Evolutionary conservation across 2,797 vertebrate species (phyloP).

Genomic region (Poecile montanus): DNA sequence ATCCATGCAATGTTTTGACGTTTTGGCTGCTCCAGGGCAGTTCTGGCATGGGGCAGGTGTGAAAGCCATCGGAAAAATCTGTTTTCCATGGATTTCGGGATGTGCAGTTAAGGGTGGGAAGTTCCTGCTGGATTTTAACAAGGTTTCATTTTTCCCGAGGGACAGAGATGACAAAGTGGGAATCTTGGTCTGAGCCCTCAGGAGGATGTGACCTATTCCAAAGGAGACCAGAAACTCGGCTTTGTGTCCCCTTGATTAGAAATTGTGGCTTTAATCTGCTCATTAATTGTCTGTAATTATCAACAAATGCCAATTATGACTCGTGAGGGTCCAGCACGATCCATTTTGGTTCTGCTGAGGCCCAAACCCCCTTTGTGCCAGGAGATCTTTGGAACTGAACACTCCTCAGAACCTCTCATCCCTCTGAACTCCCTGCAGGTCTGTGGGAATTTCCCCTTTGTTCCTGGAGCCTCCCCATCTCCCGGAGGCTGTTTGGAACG

Average conservation of each 20-base stretch:
- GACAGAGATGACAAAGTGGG: accelerated
- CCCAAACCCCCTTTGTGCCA: background rate
- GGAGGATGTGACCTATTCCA: accelerated
- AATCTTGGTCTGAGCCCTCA: background rate
- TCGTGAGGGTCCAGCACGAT: accelerated
- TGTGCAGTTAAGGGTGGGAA: background rate
- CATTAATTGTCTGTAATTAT: background rate
- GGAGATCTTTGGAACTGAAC: background rate
- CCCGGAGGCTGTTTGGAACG: accelerated
- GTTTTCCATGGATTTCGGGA: background rate
- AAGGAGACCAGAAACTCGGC: accelerated
- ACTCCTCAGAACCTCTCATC: accelerated
- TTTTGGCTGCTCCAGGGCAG: background rate
- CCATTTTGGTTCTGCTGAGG: background rate
- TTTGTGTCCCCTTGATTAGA: background rate
- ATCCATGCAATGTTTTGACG: accelerated
- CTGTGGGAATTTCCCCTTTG: background rate
- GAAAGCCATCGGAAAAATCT: background rate
- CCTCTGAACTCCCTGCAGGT: accelerated
- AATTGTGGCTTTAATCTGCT: background rate
- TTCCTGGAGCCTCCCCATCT: background rate
- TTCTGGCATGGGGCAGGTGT: background rate
- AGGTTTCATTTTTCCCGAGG: background rate
- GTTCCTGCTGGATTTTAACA: background rate
- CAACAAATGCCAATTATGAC: background rate